Conservation (phyloP, 2,113 vertebrate genomes). For the Pipra filicauda region DNA sequence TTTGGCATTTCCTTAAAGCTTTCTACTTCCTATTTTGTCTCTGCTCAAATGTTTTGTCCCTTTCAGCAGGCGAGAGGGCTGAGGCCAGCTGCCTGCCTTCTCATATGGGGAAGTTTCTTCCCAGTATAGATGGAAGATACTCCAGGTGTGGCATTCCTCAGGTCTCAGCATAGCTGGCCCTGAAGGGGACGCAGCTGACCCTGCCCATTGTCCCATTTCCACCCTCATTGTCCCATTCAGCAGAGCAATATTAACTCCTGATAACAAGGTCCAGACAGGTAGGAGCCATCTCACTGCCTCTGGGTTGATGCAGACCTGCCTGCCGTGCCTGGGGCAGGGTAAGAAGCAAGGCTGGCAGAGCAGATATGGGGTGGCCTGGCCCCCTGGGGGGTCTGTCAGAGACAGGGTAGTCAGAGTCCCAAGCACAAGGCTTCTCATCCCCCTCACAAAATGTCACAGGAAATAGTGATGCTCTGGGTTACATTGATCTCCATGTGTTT, state of each 20-base stretch:
- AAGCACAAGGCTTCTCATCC: background rate
- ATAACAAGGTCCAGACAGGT: background rate
- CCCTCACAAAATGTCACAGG: background rate
- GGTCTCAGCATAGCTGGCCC: background rate
- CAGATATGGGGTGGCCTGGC: accelerated
- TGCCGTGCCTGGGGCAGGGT: background rate
- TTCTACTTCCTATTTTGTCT: background rate
- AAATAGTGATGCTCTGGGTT: background rate
- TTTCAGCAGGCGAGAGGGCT: background rate
- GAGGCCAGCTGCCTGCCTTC: background rate
- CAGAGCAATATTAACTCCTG: background rate
- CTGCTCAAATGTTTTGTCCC: background rate
- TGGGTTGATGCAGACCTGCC: background rate
- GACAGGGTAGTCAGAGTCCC: background rate
- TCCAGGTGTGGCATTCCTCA: background rate
- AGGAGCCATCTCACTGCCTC: background rate
- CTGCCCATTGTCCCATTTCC: too few relatives aligned
- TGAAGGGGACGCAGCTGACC: background rate
- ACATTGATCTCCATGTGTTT: background rate
- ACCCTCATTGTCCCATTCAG: background rate
- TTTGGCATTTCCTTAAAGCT: background rate
- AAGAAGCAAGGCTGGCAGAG: background rate
- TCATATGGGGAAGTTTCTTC: background rate
- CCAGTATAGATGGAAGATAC: background rate
- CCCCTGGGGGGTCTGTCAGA: accelerated